These are phyloP conservation scores for Nansenia antarctica DNA, from an alignment of 2,113 vertebrate species.

Conservation along the genomic window DNA sequence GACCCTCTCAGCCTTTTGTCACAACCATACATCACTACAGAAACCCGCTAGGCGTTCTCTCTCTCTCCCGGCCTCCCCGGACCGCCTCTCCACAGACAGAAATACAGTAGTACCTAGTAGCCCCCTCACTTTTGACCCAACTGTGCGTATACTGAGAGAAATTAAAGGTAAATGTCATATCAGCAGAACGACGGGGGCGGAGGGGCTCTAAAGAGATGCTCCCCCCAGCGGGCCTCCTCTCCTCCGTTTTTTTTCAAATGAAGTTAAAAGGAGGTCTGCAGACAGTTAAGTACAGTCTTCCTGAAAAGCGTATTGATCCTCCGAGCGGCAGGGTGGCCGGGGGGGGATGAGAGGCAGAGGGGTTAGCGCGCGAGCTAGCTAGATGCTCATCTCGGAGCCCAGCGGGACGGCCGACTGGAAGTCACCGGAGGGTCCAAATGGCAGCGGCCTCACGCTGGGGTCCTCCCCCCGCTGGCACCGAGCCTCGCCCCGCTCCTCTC, in stretches of 20 bases:
- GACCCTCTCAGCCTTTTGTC: background rate
- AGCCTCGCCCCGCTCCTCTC: background rate
- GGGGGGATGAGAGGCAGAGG: no score
- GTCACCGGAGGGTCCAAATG: conserved; percentile 23
- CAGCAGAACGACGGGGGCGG: conserved; percentile 3
- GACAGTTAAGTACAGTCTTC: conserved; percentile 21
- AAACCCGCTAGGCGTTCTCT: background rate
- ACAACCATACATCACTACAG: background rate
- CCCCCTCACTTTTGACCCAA: background rate
- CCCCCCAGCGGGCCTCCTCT: conserved; percentile 15
- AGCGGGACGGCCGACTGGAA: conserved; percentile 17
- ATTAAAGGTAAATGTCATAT: conserved; percentile 20
- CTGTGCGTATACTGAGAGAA: background rate
- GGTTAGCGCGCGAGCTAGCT: background rate
- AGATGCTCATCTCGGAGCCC: conserved; percentile 8
- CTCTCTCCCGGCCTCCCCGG: background rate
- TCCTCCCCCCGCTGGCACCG: conserved; percentile 12
- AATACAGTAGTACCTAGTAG: background rate
- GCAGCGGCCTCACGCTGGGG: conserved; percentile 19
- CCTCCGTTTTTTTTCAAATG: conserved; percentile 14
- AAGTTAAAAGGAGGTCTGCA: conserved; percentile 18
- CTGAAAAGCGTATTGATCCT: conserved; percentile 41
- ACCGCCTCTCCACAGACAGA: background rate
- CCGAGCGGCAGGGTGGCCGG: background rate
- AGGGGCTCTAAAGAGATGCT: conserved; percentile 9